These are phyloP conservation scores for Macrosteles quadrilineatus DNA, from an alignment of 1,140 invertebrate genomes.

Conservation along the genomic window DNA sequence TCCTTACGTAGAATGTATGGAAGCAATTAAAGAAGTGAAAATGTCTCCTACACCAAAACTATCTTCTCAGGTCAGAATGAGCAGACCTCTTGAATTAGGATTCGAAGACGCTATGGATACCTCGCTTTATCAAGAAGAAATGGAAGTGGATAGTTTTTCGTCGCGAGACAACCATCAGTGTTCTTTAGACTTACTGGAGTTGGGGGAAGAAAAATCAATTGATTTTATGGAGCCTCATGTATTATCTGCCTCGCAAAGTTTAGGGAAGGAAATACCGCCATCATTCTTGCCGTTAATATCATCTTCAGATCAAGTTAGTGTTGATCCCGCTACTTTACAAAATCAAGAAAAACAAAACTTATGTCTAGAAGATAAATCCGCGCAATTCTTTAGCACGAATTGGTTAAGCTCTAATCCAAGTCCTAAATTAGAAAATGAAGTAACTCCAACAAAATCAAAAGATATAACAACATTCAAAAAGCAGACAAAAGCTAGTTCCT, in stretches of 20 bases:
- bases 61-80: background rate
- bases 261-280: too few species aligned
- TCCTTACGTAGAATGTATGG: background rate
- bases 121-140: background rate
- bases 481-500: background rate
- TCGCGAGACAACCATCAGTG: background rate
- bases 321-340: too few species aligned
- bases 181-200: background rate
- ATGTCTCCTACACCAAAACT: background rate
- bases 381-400: too few species aligned
- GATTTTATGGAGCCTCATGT: background rate
- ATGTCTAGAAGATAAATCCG: too few species aligned
- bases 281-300: too few species aligned
- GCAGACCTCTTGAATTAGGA: background rate
- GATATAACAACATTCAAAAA: background rate
- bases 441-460: background rate
- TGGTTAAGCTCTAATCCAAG: too few species aligned
- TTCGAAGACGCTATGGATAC: conserved; percentile 3
- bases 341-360: too few species aligned
- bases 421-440: background rate
- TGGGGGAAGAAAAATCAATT: conserved; percentile 1
- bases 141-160: background rate
- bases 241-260: background rate
- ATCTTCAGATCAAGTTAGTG: too few species aligned
- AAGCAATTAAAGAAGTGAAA: background rate